A percentile compares a stretch with the other conserved stretches of the same genome.
phyloP scores from a whole-genome alignment of 2,888 invertebrate genomes.

The Slavum lentiscoides region DNA sequence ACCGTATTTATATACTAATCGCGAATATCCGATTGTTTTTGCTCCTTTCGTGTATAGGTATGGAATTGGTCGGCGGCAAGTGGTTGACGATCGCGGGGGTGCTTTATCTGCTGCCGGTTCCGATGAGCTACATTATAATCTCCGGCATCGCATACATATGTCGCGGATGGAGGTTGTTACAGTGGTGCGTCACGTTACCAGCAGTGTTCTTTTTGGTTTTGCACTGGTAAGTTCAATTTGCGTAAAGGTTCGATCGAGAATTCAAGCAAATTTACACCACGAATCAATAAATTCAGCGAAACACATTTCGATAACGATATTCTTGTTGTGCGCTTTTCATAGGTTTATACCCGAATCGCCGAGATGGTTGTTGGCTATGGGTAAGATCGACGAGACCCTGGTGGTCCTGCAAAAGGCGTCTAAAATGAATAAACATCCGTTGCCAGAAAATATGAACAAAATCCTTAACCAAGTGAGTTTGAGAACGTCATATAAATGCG shows the following conservation, averaged over 20 bases:
- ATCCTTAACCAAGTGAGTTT: conserved; percentile 64
- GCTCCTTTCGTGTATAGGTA: conserved; percentile 61
- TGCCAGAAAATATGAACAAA: conserved; percentile 73
- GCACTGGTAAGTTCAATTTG: conserved; percentile 61
- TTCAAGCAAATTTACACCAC: too few species aligned
- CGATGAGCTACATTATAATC: conserved; percentile 74
- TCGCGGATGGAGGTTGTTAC: conserved; percentile 74
- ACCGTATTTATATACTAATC: not conserved
- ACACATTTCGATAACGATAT: not conserved
- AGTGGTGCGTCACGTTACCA: conserved; percentile 73
- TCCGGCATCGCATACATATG: conserved; percentile 72
- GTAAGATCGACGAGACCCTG: conserved; percentile 72
- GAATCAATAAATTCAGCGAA: not conserved
- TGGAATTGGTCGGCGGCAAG: conserved; percentile 77
- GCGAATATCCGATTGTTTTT: not conserved
- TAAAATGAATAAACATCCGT: conserved; percentile 67
- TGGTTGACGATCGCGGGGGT: conserved; percentile 81
- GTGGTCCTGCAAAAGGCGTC: conserved; percentile 69
- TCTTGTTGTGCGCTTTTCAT: too few species aligned
- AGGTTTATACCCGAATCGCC: conserved; percentile 81
- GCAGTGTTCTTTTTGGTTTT: conserved; percentile 70
- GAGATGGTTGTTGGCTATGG: conserved; percentile 75
- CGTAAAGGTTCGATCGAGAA: not conserved
- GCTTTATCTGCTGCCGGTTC: conserved; percentile 78
- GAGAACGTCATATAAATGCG: too few species aligned